Evolutionary conservation across 2,888 invertebrate species (phyloP), one percentile per base, ranked within the genome.

Genomic region (Drosophila lacicola): DNA sequence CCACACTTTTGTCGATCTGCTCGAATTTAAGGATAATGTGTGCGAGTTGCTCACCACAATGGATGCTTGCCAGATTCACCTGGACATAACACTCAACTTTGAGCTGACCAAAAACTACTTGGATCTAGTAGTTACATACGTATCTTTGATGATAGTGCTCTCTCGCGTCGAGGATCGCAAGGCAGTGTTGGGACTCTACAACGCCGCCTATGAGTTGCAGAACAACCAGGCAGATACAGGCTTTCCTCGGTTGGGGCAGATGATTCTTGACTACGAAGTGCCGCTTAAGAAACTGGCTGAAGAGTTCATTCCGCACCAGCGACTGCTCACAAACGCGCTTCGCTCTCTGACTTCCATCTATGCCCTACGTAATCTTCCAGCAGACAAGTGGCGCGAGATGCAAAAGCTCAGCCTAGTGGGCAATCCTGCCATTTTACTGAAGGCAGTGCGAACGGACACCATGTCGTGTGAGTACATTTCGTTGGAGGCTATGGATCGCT

Each of bases 381-480:
- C 99, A 0, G 98, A 99, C 78, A 96, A 97, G 82, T 98, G 98
- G 98, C 94, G 97, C 82, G 96, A 97, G 63, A 97, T 98, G 91
- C 97, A 98, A 90, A 97, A 97, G 92, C 93, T 99, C 36, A 99
- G 98, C 89, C 93, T 99, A 44, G 97, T 99, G 3, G 97, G 98
- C 33, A 98, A 98, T 92, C 98, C 99, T 1, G 95, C 96, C n/a
- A 96, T 97, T 89, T 95, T 99, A 57, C 93, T 99, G 19, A 98
- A 98, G 92, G 98, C 99, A 4, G 96, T 98, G 0, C 96, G 97
- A 83, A 98, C 98, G 0, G 98, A 98, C 83, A 97, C 97, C 21
- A 98, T 99, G 95, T 98, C 99, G 2, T 99, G 99, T 92, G 99
- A 99, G 93, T 99, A 97, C 92, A 93, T 99, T 53, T 98, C 99